Evolutionary conservation across 1,140 invertebrate species (phyloP).

Genomic region (Heliconius hermathena): DNA sequence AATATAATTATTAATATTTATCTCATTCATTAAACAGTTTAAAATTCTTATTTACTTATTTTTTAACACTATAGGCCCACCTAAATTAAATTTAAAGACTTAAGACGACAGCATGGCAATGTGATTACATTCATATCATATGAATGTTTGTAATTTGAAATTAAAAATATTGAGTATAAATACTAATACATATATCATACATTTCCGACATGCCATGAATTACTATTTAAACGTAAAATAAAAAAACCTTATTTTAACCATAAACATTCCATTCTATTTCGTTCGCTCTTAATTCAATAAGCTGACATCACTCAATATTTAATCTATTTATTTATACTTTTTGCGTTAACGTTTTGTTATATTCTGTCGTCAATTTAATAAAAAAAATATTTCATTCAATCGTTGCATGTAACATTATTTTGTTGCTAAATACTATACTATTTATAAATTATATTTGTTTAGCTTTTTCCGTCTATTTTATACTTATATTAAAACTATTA

Average conservation of each 20-base stretch:
- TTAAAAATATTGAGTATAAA: background rate
- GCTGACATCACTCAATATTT: conserved; percentile 3
- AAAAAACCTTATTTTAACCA: background rate
- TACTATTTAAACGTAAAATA: no score
- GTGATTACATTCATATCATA: no score
- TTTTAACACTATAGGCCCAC: no score
- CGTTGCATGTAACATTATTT: conserved; percentile 61
- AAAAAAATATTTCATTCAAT: conserved; percentile 57
- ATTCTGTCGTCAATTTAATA: conserved; percentile 41
- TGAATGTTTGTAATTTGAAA: no score
- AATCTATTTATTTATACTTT: conserved; percentile 27
- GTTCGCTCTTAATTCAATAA: conserved; percentile 5
- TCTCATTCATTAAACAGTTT: no score
- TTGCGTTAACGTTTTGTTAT: conserved; percentile 21
- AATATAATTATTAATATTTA: no score
- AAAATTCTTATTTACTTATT: no score
- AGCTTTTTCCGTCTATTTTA: conserved; percentile 47
- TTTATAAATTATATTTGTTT: conserved; percentile 57
- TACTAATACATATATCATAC: background rate
- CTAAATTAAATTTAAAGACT: no score
- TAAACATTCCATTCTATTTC: conserved; percentile 2
- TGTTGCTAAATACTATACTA: conserved; percentile 57
- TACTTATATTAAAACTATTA: conserved; percentile 35
- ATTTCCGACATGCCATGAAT: no score
- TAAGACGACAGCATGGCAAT: no score